These are phyloP conservation scores for Dichetophora obliterata DNA, from an alignment of 2,888 invertebrate species.

Conservation along the genomic window DNA sequence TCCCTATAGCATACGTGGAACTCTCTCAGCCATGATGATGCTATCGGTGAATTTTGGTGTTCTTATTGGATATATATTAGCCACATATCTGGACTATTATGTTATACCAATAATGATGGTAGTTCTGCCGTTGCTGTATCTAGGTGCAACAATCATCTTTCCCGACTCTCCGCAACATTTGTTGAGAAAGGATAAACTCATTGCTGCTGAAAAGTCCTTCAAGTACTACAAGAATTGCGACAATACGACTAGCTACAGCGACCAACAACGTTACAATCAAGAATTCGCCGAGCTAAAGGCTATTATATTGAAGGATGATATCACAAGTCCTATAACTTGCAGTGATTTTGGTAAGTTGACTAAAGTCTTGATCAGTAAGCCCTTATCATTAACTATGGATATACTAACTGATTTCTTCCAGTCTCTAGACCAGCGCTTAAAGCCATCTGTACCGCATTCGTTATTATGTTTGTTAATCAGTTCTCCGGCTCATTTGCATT, in stretches of 20 bases:
- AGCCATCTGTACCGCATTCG: constrained; percentile 54
- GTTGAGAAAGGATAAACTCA: constrained; percentile 50
- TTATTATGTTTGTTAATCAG: no score
- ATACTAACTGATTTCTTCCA: constrained; percentile 41
- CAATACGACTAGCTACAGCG: constrained; percentile 45
- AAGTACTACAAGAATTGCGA: constrained; percentile 58
- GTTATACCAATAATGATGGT: constrained; percentile 60
- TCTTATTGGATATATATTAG: constrained; percentile 60
- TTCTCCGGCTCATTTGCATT: no score
- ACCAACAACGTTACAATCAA: no score
- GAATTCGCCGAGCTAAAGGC: constrained; percentile 45
- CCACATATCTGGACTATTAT: constrained; percentile 61
- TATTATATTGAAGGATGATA: no score
- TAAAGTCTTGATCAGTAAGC: no score
- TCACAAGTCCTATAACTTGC: no score
- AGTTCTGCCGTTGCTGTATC: constrained; percentile 58
- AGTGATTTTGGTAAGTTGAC: constrained; percentile 57
- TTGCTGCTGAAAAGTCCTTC: constrained; percentile 58
- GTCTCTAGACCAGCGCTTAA: constrained; percentile 57
- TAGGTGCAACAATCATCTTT: constrained; percentile 53
- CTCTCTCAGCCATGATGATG: constrained; percentile 58
- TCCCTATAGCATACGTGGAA: constrained; percentile 65
- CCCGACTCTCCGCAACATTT: constrained; percentile 65
- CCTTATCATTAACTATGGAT: no score
- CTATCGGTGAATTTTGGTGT: constrained; percentile 61